Conservation (phyloP, 2,113 vertebrate genomes). For the Silurus meridionalis region DNA sequence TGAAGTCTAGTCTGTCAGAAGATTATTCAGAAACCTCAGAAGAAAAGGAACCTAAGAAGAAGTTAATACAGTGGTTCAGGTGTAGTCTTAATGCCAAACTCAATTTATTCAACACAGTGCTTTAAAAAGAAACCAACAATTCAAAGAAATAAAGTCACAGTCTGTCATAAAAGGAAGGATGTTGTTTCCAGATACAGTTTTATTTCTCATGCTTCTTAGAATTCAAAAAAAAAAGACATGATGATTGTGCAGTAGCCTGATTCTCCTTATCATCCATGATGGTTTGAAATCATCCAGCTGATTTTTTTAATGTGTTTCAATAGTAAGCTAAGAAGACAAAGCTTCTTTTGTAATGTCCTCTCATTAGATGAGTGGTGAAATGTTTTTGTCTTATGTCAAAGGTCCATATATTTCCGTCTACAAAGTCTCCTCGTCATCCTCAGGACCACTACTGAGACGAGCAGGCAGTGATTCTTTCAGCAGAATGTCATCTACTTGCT, state of each 20-base stretch:
- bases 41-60: neutral
- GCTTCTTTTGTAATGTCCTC: neutral
- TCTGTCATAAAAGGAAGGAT: neutral
- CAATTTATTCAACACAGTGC: neutral
- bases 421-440: conserved; percentile 70
- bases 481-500: conserved; percentile 71
- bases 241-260: neutral
- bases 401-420: conserved; percentile 50
- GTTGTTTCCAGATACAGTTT: neutral
- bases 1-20: neutral
- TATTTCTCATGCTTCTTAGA: neutral
- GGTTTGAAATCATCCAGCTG: neutral
- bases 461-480: conserved; percentile 66
- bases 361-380: neutral
- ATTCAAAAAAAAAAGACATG: no score
- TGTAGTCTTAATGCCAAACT: neutral
- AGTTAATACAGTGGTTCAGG: neutral
- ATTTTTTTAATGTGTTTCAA: neutral
- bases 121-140: neutral
- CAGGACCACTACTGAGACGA: conserved; percentile 45
- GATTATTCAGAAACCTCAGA: neutral
- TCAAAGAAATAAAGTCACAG: neutral
- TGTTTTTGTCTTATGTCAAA: neutral
- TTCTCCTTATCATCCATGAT: neutral
- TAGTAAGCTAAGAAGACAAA: neutral